phyloP scores from a whole-genome alignment of 2,113 vertebrate species.

The Oceanites oceanicus region DNA sequence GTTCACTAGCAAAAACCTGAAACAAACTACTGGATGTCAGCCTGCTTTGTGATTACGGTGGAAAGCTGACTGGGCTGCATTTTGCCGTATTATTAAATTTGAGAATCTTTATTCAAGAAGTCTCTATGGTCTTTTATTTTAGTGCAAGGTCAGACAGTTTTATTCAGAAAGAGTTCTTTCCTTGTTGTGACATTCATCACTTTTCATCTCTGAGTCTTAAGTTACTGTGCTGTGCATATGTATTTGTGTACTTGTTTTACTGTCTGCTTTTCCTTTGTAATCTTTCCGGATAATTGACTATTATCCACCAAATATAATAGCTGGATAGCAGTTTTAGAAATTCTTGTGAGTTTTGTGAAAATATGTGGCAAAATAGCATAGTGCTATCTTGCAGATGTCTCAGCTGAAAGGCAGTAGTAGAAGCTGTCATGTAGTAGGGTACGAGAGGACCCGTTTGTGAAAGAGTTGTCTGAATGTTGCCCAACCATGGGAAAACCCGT shows the following conservation, averaged over 20 bases:
- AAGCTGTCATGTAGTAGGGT: neutral
- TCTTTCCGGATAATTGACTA: neutral
- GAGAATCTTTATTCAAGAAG: neutral
- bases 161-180: neutral
- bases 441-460: rapidly evolving
- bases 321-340: neutral
- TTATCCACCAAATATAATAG: neutral
- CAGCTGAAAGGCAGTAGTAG: neutral
- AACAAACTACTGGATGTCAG: neutral
- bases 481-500: neutral
- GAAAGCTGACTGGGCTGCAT: neutral
- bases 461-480: neutral
- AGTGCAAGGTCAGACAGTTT: neutral
- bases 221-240: neutral
- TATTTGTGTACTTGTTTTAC: neutral
- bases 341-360: neutral
- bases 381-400: neutral
- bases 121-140: neutral
- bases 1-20: neutral
- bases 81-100: neutral
- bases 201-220: neutral
- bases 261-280: neutral
- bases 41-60: neutral
- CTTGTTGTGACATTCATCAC: neutral
- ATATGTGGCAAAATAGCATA: neutral